Percentiles rank a stretch among this genome's conserved stretches.
Evolutionary conservation across 2,797 vertebrate species (phyloP).

Genomic region (Bufotes viridis): DNA sequence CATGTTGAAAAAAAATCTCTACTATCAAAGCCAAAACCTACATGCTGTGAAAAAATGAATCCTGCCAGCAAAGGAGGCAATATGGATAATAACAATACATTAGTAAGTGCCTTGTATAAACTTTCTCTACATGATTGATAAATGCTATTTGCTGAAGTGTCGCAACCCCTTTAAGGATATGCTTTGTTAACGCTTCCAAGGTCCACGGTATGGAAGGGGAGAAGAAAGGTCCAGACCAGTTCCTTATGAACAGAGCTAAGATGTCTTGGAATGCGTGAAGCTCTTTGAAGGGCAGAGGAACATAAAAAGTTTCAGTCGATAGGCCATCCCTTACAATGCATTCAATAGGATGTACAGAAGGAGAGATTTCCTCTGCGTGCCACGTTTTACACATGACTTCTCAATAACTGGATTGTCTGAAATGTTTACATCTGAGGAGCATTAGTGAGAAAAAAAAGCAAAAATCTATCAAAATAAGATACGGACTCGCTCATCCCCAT

Average conservation of each 20-base stretch:
- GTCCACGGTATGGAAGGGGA: neutral
- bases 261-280: slow-evolving; percentile 18
- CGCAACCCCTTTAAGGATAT: neutral
- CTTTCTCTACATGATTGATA: no score
- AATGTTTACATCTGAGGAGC: neutral
- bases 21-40: no score
- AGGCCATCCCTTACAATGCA: neutral
- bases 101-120: no score
- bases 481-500: no score
- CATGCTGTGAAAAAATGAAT: no score
- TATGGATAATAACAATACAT: no score
- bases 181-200: neutral
- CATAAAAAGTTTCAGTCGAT: neutral
- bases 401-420: slow-evolving; percentile 4
- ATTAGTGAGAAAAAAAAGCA: neutral
- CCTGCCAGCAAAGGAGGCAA: no score
- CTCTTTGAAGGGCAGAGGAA: neutral
- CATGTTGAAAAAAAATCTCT: no score
- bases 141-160: neutral
- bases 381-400: neutral
- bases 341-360: neutral
- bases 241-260: neutral
- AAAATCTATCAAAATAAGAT: neutral
- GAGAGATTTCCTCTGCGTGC: slow-evolving; percentile 5
- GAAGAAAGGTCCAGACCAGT: neutral